Evolutionary conservation across 2,797 vertebrate species (phyloP), one percentile per base, ranked within the genome.

Genomic region (Arctocebus calabarensis): DNA sequence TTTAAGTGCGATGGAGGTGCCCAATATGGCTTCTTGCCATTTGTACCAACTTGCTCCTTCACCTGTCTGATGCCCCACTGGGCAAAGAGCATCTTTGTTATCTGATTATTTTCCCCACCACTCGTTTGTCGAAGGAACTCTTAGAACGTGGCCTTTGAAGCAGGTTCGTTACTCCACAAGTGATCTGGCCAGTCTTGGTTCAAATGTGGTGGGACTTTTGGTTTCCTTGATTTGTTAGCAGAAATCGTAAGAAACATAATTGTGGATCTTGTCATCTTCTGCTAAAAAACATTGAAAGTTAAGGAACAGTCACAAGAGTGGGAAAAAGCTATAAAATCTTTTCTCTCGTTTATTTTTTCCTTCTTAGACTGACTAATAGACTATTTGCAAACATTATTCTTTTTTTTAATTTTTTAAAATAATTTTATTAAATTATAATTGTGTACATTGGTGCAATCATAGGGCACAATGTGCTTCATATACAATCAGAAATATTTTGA

Each of bases 81-180:
- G 25, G 20, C 22, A 29, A 3, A 0, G 1, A 70, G 20, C 37
- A 16, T 34, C 82, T 64, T 32, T 22, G 32, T 45, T 29, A 7
- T 40, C 13, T 23, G 59, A 62, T 19, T 40, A 34, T 37, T 52
- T 59, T 59, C 59, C n/a, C 17, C n/a, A 37, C 20, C 19, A 2
- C 3, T 16, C 13, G 43, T 7, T 37, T 37, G 48, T 23, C 10
- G 1, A 0, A 1, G n/a, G 34, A 5, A 12, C 7, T 68, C 70
- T 64, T 32, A 37, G 23, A 59, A 32, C 27, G 8, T 17, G n/a
- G 8, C 68, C 32, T 90, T 22, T 0, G 52, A 81, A 37, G 10
- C 13, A 57, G 14, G 5, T 27, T 11, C 11, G 4, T 32, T 22
- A 17, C 25, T 20, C 7, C 0, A 2, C 25, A 16, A n/a, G 34